Conservation (phyloP, 2,888 invertebrate species). For the Neocrepidodera transversa region DNA sequence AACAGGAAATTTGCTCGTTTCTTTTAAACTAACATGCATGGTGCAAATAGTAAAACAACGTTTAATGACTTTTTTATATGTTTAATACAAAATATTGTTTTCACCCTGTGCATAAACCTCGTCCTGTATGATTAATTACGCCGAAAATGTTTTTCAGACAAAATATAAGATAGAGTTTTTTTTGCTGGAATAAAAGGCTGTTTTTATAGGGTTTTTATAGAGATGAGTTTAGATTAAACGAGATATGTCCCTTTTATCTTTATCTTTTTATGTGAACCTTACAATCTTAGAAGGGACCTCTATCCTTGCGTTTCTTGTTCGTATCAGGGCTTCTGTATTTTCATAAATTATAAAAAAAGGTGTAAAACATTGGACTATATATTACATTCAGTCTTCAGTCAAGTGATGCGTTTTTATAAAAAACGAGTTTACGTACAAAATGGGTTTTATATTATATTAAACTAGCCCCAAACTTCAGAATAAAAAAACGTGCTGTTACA, state of each 20-base stretch:
- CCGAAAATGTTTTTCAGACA: neutral
- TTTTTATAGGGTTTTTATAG: conserved; percentile 19
- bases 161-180: neutral
- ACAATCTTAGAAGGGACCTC: conserved; percentile 1
- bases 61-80: too few relatives aligned
- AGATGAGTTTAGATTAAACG: conserved; percentile 15
- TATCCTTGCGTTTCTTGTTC: conserved; percentile 8
- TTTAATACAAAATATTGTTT: too few relatives aligned
- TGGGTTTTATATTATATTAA: too few relatives aligned
- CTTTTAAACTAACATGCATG: conserved; percentile 25
- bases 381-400: conserved; percentile 1
- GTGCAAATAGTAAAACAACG: conserved; percentile 9
- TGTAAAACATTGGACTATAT: conserved; percentile 4
- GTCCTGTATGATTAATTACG: neutral
- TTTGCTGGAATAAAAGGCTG: conserved; percentile 1
- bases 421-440: too few relatives aligned
- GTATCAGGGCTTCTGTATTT: conserved; percentile 5
- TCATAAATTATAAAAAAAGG: conserved; percentile 9
- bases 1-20: conserved; percentile 31
- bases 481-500: too few relatives aligned
- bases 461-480: too few relatives aligned
- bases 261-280: conserved; percentile 7
- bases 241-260: conserved; percentile 15
- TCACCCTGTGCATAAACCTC: too few relatives aligned
- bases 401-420: too few relatives aligned